A percentile compares a stretch with the other conserved stretches of the same genome.
Conservation (phyloP, 2,797 vertebrate genomes). For the Clarias fuscus region DNA sequence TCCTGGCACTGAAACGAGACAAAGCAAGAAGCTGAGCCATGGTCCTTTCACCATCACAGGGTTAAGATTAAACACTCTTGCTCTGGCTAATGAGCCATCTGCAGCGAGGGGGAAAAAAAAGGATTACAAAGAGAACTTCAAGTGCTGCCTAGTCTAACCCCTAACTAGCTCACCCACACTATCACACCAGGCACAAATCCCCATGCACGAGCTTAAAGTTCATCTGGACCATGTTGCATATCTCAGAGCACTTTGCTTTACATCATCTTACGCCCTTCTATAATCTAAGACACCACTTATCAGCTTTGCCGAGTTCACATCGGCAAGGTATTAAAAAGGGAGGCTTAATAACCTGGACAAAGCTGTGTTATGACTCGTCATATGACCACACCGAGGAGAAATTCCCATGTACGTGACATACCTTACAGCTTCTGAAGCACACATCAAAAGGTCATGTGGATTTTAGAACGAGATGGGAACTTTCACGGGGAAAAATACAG, state of each 20-base stretch:
- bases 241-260: slow-evolving; percentile 25
- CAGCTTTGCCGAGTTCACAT: slow-evolving; percentile 35
- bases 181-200: slow-evolving; percentile 33
- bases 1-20: slow-evolving; percentile 15
- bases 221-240: slow-evolving; percentile 31
- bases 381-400: slow-evolving; percentile 49
- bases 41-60: slow-evolving; percentile 49
- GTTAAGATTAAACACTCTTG: slow-evolving; percentile 58
- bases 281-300: slow-evolving; percentile 10
- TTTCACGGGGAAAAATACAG: neutral
- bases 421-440: slow-evolving; percentile 41
- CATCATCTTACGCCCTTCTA: slow-evolving; percentile 16
- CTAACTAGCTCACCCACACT: slow-evolving; percentile 44
- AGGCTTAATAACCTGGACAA: slow-evolving; percentile 41
- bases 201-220: slow-evolving; percentile 34
- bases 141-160: slow-evolving; percentile 42
- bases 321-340: slow-evolving; percentile 21
- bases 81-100: slow-evolving; percentile 55
- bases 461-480: slow-evolving; percentile 43
- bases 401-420: slow-evolving; percentile 51
- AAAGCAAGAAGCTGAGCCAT: slow-evolving; percentile 28
- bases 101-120: slow-evolving; percentile 43
- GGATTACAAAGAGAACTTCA: slow-evolving; percentile 51
- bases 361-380: slow-evolving; percentile 50
- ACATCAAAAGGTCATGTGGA: slow-evolving; percentile 54